These are phyloP conservation scores for Allobates femoralis DNA, from an alignment of 2,797 vertebrate species.

Conservation along the genomic window DNA sequence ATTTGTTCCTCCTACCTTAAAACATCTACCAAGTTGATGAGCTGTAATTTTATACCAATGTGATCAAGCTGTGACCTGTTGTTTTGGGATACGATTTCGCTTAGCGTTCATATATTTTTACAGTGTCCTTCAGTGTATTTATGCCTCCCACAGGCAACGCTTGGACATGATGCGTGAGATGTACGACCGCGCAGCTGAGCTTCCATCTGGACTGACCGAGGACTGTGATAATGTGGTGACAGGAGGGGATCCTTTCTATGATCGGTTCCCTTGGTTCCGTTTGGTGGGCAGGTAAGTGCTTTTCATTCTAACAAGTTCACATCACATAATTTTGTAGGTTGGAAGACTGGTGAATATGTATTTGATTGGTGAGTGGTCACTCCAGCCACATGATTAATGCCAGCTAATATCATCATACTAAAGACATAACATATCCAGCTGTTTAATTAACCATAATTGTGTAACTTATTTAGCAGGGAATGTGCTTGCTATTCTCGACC, in stretches of 20 bases:
- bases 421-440: background rate
- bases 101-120: background rate
- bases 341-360: background rate
- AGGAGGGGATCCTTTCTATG: conserved; percentile 95
- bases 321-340: background rate
- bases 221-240: conserved; percentile 92
- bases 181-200: conserved; percentile 95
- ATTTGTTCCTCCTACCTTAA: too few relatives aligned
- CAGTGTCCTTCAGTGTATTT: background rate
- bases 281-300: conserved; percentile 93
- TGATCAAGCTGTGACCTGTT: background rate
- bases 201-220: conserved; percentile 85
- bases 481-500: background rate
- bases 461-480: conserved; percentile 15
- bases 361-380: background rate
- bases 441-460: background rate
- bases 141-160: conserved; percentile 81
- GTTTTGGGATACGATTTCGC: background rate
- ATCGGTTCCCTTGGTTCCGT: conserved; percentile 98
- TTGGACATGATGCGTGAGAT: conserved; percentile 97
- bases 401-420: background rate
- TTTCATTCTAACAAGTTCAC: background rate
- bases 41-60: background rate
- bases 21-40: background rate
- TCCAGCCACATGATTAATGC: background rate